Evolutionary conservation across 2,113 vertebrate genomes (phyloP).

Genomic region (Etheostoma cragini): DNA sequence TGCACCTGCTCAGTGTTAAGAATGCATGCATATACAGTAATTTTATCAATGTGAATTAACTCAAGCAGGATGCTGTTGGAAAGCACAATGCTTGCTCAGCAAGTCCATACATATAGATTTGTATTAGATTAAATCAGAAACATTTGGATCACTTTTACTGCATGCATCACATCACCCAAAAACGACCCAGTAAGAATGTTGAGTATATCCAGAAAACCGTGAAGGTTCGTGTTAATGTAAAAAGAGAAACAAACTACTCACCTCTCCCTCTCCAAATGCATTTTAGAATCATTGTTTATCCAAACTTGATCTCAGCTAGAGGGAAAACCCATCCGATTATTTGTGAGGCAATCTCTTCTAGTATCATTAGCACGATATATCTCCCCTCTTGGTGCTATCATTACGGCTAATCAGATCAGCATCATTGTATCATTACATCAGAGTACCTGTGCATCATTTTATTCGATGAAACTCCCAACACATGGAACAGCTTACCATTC

Average conservation of each 20-base stretch:
- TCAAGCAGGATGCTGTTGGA: slow-evolving; percentile 26
- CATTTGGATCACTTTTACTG: slow-evolving; percentile 47
- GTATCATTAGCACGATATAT: slow-evolving; percentile 34
- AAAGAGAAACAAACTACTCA: slow-evolving; percentile 36
- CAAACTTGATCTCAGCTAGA: slow-evolving; percentile 46
- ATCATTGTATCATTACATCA: slow-evolving; percentile 64
- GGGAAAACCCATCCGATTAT: slow-evolving; percentile 56
- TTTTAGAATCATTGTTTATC: slow-evolving; percentile 58
- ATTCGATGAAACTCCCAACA: slow-evolving; percentile 52
- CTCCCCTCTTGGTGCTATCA: slow-evolving; percentile 38
- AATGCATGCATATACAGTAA: slow-evolving; percentile 20
- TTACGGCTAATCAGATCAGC: slow-evolving; percentile 60
- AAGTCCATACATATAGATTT: slow-evolving; percentile 4
- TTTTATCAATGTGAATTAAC: slow-evolving; percentile 37
- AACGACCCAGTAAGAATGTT: slow-evolving; percentile 27
- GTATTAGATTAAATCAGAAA: slow-evolving; percentile 50
- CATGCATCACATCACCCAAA: slow-evolving; percentile 36
- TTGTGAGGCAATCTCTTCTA: slow-evolving; percentile 43
- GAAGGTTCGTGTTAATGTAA: slow-evolving; percentile 30
- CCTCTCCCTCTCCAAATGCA: slow-evolving; percentile 4
- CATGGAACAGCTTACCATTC: slow-evolving; percentile 58
- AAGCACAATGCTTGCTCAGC: slow-evolving; percentile 18
- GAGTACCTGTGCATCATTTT: slow-evolving; percentile 61
- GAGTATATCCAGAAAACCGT: slow-evolving; percentile 36
- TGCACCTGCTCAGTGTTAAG: slow-evolving; percentile 21